Evolutionary conservation across 2,113 vertebrate genomes (phyloP).

Genomic region (Cynoglossus semilaevis): DNA sequence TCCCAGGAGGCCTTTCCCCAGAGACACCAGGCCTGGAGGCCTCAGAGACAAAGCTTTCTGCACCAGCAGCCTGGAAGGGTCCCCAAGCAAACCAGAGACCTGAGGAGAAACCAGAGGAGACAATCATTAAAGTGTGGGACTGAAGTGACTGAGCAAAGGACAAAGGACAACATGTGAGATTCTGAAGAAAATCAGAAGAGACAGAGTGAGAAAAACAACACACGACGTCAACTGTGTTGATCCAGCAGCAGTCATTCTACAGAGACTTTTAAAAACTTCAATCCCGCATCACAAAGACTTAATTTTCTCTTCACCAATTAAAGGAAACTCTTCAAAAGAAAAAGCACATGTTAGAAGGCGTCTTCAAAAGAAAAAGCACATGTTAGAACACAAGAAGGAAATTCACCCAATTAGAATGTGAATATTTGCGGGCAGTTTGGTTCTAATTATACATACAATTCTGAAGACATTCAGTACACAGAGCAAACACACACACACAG

Average conservation of each 20-base stretch:
- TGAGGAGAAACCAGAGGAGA: conserved; percentile 47
- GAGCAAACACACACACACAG: conserved; percentile 13
- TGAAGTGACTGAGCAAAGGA: neutral
- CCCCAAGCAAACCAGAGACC: conserved; percentile 91
- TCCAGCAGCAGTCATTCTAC: neutral
- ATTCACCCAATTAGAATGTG: conserved; percentile 25
- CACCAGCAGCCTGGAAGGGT: conserved; percentile 86
- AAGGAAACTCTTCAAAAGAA: conserved; percentile 32
- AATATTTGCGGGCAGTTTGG: neutral
- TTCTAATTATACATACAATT: neutral
- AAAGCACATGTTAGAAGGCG: conserved; percentile 35
- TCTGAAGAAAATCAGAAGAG: too few species aligned
- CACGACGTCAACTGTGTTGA: too few species aligned
- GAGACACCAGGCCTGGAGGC: conserved; percentile 70
- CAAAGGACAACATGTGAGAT: neutral
- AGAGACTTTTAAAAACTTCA: conserved; percentile 8
- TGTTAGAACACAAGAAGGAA: conserved; percentile 12
- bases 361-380: conserved; percentile 44
- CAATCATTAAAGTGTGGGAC: neutral
- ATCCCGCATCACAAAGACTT: conserved; percentile 23
- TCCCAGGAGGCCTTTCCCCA: conserved; percentile 83
- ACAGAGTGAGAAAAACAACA: too few species aligned
- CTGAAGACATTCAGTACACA: conserved; percentile 13
- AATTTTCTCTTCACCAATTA: conserved; percentile 28
- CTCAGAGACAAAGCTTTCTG: conserved; percentile 85